These are phyloP conservation scores for Epirrhoe alternata DNA, from an alignment of 2,888 invertebrate genomes.

Conservation along the genomic window DNA sequence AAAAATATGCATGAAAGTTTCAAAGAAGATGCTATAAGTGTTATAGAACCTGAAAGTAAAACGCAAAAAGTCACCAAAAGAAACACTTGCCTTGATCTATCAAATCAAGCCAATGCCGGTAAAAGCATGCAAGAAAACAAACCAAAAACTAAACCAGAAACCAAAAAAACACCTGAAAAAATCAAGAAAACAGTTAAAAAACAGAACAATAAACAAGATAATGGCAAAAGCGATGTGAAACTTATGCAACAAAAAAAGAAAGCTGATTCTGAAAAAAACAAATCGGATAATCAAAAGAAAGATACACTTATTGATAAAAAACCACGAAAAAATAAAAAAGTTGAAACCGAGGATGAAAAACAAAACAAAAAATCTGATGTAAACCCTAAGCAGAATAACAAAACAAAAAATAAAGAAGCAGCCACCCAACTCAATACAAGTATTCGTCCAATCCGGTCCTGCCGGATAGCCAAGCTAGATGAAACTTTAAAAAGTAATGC, in stretches of 20 bases:
- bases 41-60: conserved; percentile 35
- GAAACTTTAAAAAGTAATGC: conserved; percentile 30
- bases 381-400: conserved; percentile 12
- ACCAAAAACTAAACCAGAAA: conserved; percentile 22
- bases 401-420: conserved; percentile 12
- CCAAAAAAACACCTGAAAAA: conserved; percentile 13
- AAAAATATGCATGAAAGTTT: conserved; percentile 27
- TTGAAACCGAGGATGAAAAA: conserved; percentile 21
- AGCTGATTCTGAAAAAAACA: conserved; percentile 18
- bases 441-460: conserved; percentile 45
- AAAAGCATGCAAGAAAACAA: conserved; percentile 4
- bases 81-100: conserved; percentile 12
- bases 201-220: conserved; percentile 17
- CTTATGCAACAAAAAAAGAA: conserved; percentile 25
- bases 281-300: conserved; percentile 24
- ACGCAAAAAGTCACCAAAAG: conserved; percentile 22
- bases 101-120: background rate
- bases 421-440: conserved; percentile 16
- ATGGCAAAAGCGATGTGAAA: conserved; percentile 17
- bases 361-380: conserved; percentile 2
- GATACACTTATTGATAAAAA: conserved; percentile 11
- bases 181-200: conserved; percentile 2
- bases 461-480: conserved; percentile 41
- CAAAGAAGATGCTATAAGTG: conserved; percentile 27
- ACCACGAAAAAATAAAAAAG: conserved; percentile 8